phyloP scores from a whole-genome alignment of 2,888 invertebrate genomes.

The Biston betularia region DNA sequence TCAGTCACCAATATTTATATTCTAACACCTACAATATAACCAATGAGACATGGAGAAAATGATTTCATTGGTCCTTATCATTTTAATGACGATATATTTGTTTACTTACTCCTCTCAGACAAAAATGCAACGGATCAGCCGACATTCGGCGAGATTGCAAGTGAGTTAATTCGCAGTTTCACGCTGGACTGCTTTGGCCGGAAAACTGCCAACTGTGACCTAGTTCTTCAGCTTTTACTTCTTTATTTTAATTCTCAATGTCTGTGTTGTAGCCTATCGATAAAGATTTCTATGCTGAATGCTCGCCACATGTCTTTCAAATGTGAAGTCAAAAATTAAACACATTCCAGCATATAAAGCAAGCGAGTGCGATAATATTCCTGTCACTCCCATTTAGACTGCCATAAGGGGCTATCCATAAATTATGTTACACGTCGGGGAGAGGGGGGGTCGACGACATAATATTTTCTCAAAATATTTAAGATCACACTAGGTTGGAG shows the following conservation, averaged over 20 bases:
- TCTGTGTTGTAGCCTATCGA: constrained; percentile 14
- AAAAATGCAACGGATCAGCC: constrained; percentile 30
- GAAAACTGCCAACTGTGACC: constrained; percentile 7
- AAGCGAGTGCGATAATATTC: too few relatives aligned
- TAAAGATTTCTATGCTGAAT: constrained; percentile 4
- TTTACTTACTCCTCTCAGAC: constrained; percentile 30
- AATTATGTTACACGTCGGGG: too few relatives aligned
- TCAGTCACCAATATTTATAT: too few relatives aligned
- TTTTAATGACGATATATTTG: constrained; percentile 22
- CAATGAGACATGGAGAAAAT: neutral
- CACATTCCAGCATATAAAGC: neutral
- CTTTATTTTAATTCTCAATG: constrained; percentile 9
- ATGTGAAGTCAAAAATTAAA: neutral
- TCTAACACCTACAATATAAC: too few relatives aligned
- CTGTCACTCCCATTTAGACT: neutral
- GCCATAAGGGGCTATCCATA: too few relatives aligned
- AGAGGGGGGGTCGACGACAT: too few relatives aligned
- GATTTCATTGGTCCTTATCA: neutral
- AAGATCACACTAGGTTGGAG: too few relatives aligned
- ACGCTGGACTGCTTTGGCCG: constrained; percentile 14
- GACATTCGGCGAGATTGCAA: constrained; percentile 40
- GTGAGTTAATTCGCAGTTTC: constrained; percentile 36
- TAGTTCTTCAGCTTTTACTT: constrained; percentile 12
- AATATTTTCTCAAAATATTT: too few relatives aligned
- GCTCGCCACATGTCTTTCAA: constrained; percentile 1